Evolutionary conservation across 2,113 vertebrate genomes (phyloP), one percentile per base, ranked within the genome.

Genomic region (Globicephala melas): DNA sequence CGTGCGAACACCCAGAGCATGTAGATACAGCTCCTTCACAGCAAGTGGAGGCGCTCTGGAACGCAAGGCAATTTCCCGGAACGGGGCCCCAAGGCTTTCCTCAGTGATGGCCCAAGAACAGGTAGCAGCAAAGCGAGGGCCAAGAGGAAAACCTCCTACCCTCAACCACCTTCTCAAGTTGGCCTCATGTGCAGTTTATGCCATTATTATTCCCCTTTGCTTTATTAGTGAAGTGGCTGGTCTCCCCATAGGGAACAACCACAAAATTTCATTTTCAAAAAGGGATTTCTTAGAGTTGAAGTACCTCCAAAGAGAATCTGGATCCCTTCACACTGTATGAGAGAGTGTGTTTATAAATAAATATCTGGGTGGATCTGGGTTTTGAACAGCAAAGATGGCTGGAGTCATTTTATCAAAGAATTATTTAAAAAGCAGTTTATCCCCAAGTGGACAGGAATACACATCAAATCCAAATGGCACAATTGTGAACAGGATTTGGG

Each of bases 261-360:
- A 89, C 77, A 81, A 77, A 26, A 62, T 84, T 93, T 94, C 76
- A 44, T 89, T 93, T 97, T 91, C 92, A 63, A 94, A 89, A 96
- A 97, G 68, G 91, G 68, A 93, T 92, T 58, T 91, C 74, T 95
- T 93, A 79, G n/a, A 84, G 44, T 47, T 88, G 60, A 96, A 96
- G 96, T 77, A 53, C 41, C 81, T 97, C 94, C 82, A 70, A 93
- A 94, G 91, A 94, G 44, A 36, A 91, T 58, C 62, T 79, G 90
- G 94, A 96, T 79, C 80, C 38, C 85, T 95, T 92, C 50, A 38
- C 89, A 96, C 38, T 41, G 15, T n/a, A 23, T 21, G 55, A 83
- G 55, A 65, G 38, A 14, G n/a, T 41, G 14, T 58, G 26, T 73
- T 93, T 68, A 88, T 76, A 96, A 96, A 77, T 76, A 96, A 80